Evolutionary conservation across 23 tunicate species (phyloP).

Genomic region (Halocynthia aurantium): DNA sequence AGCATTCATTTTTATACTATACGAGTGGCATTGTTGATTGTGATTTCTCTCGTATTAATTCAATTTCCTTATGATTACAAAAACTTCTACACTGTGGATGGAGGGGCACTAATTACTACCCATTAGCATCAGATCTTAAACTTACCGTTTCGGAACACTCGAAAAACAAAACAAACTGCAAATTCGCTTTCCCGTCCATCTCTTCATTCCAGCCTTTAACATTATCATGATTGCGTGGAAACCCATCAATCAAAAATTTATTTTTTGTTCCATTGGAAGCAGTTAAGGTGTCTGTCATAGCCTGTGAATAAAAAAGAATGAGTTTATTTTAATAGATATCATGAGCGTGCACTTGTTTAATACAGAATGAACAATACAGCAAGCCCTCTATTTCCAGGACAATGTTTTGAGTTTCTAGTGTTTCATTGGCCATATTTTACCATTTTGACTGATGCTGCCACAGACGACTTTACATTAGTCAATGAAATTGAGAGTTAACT

Average conservation of each 20-base stretch:
- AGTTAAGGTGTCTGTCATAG: slow-evolving; percentile 29
- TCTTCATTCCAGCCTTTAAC: slow-evolving; percentile 83
- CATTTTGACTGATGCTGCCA: too few relatives aligned
- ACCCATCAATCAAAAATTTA: slow-evolving; percentile 86
- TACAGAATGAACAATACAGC: not conserved
- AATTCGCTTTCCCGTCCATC: slow-evolving; percentile 72
- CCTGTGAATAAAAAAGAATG: not conserved
- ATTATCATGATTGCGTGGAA: slow-evolving; percentile 91
- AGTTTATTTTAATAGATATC: not conserved
- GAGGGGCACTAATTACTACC: not conserved
- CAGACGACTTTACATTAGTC: too few relatives aligned
- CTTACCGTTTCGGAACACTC: slow-evolving; percentile 67
- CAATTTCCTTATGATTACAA: not conserved
- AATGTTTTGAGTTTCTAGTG: too few relatives aligned
- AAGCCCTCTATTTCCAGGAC: not conserved
- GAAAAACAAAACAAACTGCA: slow-evolving; percentile 79
- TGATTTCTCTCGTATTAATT: too few relatives aligned
- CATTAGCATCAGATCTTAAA: not conserved
- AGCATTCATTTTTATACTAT: not conserved
- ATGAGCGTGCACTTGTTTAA: not conserved
- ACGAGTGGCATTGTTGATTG: not conserved
- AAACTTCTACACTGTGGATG: not conserved
- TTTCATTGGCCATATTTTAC: too few relatives aligned
- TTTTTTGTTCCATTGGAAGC: slow-evolving; percentile 19
- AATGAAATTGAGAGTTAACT: not conserved